phyloP scores from a whole-genome alignment of 1,140 invertebrate species.

The Anoplolepis gracilipes region DNA sequence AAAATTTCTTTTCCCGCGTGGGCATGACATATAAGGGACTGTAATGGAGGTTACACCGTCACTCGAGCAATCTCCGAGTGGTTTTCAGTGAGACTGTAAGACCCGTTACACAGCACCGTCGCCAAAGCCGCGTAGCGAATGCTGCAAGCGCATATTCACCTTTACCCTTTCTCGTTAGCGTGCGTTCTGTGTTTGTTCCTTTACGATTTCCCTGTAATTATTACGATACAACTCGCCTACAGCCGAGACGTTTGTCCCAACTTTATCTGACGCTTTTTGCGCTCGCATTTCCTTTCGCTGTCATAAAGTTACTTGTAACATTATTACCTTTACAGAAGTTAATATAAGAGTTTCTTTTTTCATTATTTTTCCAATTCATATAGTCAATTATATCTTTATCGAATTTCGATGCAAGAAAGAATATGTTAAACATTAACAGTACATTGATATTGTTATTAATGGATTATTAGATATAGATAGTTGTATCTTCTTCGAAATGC shows the following conservation, averaged over 20 bases:
- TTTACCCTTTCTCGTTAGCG: constrained; percentile 34
- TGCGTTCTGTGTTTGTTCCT: background rate
- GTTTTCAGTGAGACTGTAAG: constrained; percentile 26
- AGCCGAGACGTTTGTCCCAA: background rate
- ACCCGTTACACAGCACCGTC: background rate
- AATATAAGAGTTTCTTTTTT: background rate
- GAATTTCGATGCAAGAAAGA: constrained; percentile 8
- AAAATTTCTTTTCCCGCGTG: background rate
- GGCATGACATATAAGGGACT: background rate
- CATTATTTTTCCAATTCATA: background rate
- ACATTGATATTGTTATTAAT: background rate
- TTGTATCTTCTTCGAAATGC: background rate
- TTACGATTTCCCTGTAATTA: constrained; percentile 30
- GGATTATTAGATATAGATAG: background rate
- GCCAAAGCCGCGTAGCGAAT: background rate
- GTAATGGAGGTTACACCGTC: background rate
- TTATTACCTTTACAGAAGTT: background rate
- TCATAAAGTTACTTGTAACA: constrained; percentile 23
- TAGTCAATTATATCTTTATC: constrained; percentile 23
- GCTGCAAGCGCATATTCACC: background rate
- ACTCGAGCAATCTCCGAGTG: background rate
- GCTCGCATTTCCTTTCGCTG: background rate
- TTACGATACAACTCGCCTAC: background rate
- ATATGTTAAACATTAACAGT: background rate
- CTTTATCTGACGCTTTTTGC: background rate